Conservation (phyloP, 2,888 invertebrate species). For the Drosophila setosimentum region DNA sequence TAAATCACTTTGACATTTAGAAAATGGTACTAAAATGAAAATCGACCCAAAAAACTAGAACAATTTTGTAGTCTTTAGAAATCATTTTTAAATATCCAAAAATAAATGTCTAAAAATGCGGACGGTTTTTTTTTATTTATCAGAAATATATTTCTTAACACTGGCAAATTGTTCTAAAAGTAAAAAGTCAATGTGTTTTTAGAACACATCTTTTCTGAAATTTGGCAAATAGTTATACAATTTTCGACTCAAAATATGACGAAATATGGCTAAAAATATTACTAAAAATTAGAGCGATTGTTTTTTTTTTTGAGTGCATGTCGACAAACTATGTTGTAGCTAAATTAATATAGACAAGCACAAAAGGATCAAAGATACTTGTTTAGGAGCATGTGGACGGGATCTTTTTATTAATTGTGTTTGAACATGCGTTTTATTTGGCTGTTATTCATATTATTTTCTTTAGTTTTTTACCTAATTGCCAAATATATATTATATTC, state of each 20-base stretch:
- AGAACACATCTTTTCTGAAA: neutral
- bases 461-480: neutral
- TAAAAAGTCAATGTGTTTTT: too few species aligned
- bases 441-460: neutral
- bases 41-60: fast-evolving
- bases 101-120: too few species aligned
- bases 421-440: too few species aligned
- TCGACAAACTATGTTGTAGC: neutral
- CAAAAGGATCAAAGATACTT: too few species aligned
- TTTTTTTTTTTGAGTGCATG: neutral
- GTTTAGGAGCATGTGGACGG: neutral
- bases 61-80: neutral
- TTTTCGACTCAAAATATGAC: neutral
- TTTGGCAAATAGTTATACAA: neutral
- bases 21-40: neutral
- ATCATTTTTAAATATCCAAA: neutral
- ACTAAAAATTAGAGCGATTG: neutral
- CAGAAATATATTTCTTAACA: too few species aligned
- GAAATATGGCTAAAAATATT: too few species aligned
- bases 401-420: neutral
- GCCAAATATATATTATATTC: neutral
- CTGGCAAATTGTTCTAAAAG: neutral
- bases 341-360: neutral
- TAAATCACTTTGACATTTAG: neutral
- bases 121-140: too few species aligned